Evolutionary conservation across 2,797 vertebrate genomes (phyloP), one percentile per base, ranked within the genome.

Genomic region (Cirrhinus molitorella): DNA sequence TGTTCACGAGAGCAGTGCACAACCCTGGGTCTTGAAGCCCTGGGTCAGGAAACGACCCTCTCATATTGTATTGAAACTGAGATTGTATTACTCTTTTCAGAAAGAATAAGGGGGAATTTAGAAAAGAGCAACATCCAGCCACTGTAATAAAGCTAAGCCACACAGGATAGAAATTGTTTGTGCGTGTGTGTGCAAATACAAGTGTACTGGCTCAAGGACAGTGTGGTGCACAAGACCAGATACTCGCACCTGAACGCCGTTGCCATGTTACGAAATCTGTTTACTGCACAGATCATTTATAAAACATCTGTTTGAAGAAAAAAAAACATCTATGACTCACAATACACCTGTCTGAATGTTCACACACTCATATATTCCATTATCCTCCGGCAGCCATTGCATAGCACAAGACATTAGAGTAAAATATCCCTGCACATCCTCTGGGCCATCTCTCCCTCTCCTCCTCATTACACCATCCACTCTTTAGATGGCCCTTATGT

Each of bases 401-500:
- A 83, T 47, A 86, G 81, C 59, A 85, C 59, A 67, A 84, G 74
- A 85, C 72, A 55, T 40, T 40, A 53, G 61, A 49, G 81, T 74
- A 63, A 78, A 80, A 82, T 61, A 85, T 77, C 83, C 59, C 47
- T 77, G 40, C 59, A 74, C 57, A 85, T 84, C 75, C 75, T 80
- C 75, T 74, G 80, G 81, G 77, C 83, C 74, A 83, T 85, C 83
- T 84, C 81, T 83, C 73, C 70, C 70, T 79, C 66, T 43, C 65
- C 74, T 84, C 49, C 86, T 83, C 86, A 86, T 86, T 87, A 85
- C 84, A 85, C 75, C 78, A 84, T 86, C 31, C 79, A 51, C 79
- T 80, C 84, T 85, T 86, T 83, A 78, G 80, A 67, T 80, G 79
- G 86, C 80, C 86, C 86, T 86, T 83, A 78, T 86, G 86, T 78